Evolutionary conservation across 2,113 vertebrate genomes (phyloP).

Genomic region (Urocitellus parryii): DNA sequence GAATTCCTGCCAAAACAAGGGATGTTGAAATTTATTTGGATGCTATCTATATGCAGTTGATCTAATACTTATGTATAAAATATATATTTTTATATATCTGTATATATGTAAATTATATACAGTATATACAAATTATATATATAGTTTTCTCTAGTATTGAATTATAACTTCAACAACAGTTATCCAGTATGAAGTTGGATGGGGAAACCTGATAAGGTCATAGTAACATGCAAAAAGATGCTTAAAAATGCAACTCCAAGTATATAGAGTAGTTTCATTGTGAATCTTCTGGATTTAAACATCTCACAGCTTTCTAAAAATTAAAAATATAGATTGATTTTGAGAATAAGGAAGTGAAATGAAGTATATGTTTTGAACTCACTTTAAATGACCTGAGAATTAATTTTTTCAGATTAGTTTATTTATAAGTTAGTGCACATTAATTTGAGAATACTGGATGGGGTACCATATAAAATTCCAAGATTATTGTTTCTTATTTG

Average conservation of each 20-base stretch:
- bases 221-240: slow-evolving; percentile 74
- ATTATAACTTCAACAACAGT: slow-evolving; percentile 3
- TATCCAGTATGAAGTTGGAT: slow-evolving; percentile 77
- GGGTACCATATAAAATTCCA: not conserved
- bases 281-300: slow-evolving; percentile 77
- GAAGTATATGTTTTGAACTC: slow-evolving; percentile 65
- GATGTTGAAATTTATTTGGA: slow-evolving; percentile 78
- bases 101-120: not conserved
- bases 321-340: slow-evolving; percentile 73
- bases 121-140: not conserved
- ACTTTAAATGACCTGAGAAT: slow-evolving; percentile 62
- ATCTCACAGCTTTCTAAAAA: slow-evolving; percentile 78
- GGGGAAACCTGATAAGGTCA: slow-evolving; percentile 73
- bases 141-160: not conserved
- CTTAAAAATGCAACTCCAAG: slow-evolving; percentile 81
- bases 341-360: slow-evolving; percentile 67
- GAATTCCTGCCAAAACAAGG: slow-evolving; percentile 75
- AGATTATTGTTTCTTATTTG: not conserved
- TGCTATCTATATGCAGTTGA: slow-evolving; percentile 59
- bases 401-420: slow-evolving; percentile 66
- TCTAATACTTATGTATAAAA: not conserved
- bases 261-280: slow-evolving; percentile 70
- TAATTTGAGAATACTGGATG: slow-evolving; percentile 68
- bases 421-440: slow-evolving; percentile 55
- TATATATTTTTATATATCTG: not conserved